Conservation (phyloP, 1,140 invertebrate genomes). For the Penaeus indicus region DNA sequence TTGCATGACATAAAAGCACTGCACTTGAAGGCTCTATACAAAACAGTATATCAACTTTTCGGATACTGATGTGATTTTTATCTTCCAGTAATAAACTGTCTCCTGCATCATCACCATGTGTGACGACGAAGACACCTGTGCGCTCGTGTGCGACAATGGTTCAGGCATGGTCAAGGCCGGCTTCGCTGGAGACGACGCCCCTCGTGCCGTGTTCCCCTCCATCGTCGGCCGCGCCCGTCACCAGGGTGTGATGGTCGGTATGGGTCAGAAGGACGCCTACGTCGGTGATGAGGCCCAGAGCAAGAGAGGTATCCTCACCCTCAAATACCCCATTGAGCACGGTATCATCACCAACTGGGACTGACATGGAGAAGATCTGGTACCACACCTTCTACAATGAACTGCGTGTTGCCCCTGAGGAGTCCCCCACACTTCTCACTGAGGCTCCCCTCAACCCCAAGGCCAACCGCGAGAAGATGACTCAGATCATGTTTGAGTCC, state of each 20-base stretch:
- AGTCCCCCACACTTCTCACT: slow-evolving; percentile 91
- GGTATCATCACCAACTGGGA: slow-evolving; percentile 97
- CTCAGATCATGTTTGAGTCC: slow-evolving; percentile 77
- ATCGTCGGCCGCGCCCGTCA: slow-evolving; percentile 77
- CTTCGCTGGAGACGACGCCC: slow-evolving; percentile 78
- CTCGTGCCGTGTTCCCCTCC: slow-evolving; percentile 78
- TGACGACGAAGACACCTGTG: no score
- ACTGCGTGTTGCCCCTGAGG: slow-evolving; percentile 92
- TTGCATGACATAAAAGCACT: no score
- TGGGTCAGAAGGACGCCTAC: slow-evolving; percentile 92
- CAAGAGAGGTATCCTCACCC: slow-evolving; percentile 90
- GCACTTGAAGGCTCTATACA: no score
- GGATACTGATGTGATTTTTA: slow-evolving; percentile 76
- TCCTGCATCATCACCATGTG: no score
- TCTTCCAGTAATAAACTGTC: no score
- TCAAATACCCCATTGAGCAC: slow-evolving; percentile 95
- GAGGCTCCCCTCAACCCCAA: slow-evolving; percentile 94
- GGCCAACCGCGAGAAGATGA: slow-evolving; percentile 84
- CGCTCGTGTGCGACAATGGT: slow-evolving; percentile 75
- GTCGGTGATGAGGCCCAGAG: slow-evolving; percentile 94
- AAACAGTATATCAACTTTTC: no score
- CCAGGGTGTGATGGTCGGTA: slow-evolving; percentile 88
- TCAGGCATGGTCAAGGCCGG: slow-evolving; percentile 79
- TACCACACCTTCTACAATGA: slow-evolving; percentile 97
- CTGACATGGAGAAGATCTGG: slow-evolving; percentile 98